These are phyloP conservation scores for Lampropteryx suffumata DNA, from an alignment of 2,888 invertebrate species.

Conservation along the genomic window DNA sequence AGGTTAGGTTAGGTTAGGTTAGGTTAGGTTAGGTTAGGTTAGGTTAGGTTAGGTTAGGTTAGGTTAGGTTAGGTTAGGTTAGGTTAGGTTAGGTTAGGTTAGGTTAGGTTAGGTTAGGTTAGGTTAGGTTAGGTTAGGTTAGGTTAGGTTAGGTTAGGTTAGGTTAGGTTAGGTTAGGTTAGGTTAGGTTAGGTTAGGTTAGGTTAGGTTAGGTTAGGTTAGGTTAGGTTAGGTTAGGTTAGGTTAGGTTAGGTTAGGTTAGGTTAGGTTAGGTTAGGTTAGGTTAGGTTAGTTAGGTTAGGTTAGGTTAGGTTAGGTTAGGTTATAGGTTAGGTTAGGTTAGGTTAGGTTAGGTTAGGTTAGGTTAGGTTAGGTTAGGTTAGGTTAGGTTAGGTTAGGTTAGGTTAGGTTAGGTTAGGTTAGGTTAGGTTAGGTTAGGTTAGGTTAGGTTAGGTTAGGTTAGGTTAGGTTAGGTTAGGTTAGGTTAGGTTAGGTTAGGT, in stretches of 20 bases:
- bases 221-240: slow-evolving; percentile 28
- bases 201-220: slow-evolving; percentile 25
- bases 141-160: no score
- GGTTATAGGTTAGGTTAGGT: slow-evolving; percentile 19
- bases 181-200: no score
- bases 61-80: no score
- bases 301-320: slow-evolving; percentile 23
- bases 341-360: slow-evolving; percentile 20
- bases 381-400: slow-evolving; percentile 19
- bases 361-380: slow-evolving; percentile 19
- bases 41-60: no score
- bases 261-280: slow-evolving; percentile 22
- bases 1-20: neutral
- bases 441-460: slow-evolving; percentile 32
- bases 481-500: slow-evolving; percentile 32
- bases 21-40: no score
- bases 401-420: slow-evolving; percentile 24
- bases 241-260: slow-evolving; percentile 23
- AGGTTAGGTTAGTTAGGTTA: slow-evolving; percentile 22
- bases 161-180: no score
- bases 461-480: slow-evolving; percentile 33
- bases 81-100: no score
- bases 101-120: no score
- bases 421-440: slow-evolving; percentile 27
- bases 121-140: no score